Evolutionary conservation across 2,113 vertebrate genomes (phyloP).

Genomic region (Abramis brama): DNA sequence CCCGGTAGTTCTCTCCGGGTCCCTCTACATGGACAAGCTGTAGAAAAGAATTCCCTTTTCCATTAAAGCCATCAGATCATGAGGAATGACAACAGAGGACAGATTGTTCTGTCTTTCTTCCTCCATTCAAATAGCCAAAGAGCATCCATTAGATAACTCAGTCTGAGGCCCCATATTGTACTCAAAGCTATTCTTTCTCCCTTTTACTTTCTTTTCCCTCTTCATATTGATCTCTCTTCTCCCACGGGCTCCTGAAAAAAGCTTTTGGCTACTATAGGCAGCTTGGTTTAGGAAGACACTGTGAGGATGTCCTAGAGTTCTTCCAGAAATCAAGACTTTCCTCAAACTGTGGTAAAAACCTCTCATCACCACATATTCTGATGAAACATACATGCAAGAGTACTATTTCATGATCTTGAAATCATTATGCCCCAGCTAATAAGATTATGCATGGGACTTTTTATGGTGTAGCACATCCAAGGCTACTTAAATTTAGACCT

Average conservation of each 20-base stretch:
- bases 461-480: neutral
- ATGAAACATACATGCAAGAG: neutral
- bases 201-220: constrained; percentile 4
- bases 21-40: neutral
- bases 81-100: constrained; percentile 20
- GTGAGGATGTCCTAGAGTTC: constrained; percentile 20
- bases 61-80: constrained; percentile 39
- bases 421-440: neutral
- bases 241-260: constrained; percentile 24
- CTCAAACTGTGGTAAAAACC: neutral
- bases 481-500: constrained; percentile 2
- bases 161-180: neutral
- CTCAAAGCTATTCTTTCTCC: constrained; percentile 25
- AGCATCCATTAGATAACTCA: constrained; percentile 52
- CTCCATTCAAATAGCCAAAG: constrained; percentile 37
- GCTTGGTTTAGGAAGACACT: constrained; percentile 21
- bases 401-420: neutral
- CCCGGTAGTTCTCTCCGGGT: neutral
- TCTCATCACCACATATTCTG: neutral
- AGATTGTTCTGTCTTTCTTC: constrained; percentile 21
- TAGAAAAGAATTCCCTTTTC: constrained; percentile 32
- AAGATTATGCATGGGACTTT: neutral
- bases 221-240: constrained; percentile 44
- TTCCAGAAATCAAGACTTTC: constrained; percentile 24
- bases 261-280: constrained; percentile 1